phyloP scores from a whole-genome alignment of 2,888 invertebrate species.

The Ceraclea dissimilis region DNA sequence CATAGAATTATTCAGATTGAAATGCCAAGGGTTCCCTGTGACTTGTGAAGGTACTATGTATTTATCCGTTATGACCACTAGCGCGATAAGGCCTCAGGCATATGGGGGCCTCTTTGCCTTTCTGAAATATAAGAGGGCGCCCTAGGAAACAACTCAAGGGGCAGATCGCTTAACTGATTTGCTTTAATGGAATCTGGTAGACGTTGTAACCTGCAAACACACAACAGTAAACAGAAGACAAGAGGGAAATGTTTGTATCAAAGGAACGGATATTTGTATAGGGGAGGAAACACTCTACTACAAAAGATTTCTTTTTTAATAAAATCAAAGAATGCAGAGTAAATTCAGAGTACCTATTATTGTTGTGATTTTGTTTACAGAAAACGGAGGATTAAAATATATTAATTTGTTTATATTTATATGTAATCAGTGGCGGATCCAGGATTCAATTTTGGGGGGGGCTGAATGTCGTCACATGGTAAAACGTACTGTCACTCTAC shows the following conservation, averaged over 20 bases:
- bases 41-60: background rate
- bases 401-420: too few species aligned
- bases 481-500: too few species aligned
- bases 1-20: slow-evolving; percentile 2
- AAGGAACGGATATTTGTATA: background rate
- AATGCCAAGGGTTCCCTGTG: background rate
- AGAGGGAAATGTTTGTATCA: background rate
- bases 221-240: background rate
- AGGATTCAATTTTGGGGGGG: too few species aligned
- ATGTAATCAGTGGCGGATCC: too few species aligned
- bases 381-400: too few species aligned
- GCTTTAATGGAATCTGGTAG: slow-evolving; percentile 10
- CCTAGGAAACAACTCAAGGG: slow-evolving; percentile 12
- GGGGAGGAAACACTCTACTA: background rate
- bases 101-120: slow-evolving; percentile 2
- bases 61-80: slow-evolving; percentile 4
- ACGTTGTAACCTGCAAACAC: background rate
- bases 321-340: background rate
- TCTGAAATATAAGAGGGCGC: background rate
- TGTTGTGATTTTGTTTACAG: too few species aligned
- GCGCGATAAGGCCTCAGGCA: slow-evolving; percentile 18
- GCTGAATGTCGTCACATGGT: too few species aligned
- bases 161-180: slow-evolving; percentile 25
- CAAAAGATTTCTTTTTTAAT: background rate
- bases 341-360: too few species aligned